Evolutionary conservation across 2,888 invertebrate genomes (phyloP), one percentile per base, ranked within the genome.

Genomic region (Synergus itoensis): DNA sequence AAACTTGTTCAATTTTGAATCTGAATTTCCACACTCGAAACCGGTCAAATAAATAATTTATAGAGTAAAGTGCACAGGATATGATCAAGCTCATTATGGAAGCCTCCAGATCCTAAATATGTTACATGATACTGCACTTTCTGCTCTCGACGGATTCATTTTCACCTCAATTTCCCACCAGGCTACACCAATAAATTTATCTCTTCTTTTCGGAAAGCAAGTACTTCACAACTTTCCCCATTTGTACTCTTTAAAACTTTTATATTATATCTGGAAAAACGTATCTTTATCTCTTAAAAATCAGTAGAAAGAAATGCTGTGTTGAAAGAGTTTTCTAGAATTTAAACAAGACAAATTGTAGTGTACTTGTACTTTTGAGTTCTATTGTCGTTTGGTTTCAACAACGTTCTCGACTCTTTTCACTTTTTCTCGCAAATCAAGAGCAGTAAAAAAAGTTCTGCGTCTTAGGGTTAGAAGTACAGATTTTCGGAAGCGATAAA

Each of bases 371-470:
- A 43, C 11, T 45, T 67, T 9, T 0, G 7, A 67, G 21, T 21
- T 43, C 11, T 18, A 21, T 67, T 43, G 21, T 40, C n/a, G 65
- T 65, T 43, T 65, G n/a, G 12, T 5, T n/a, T 43, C 40, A 5
- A 65, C 41, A 18, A 16, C 41, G 18, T 16, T 65, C n/a, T 21
- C 12, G 21, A 45, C 16, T 67, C 14, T 45, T 67, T 45, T 67
- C 16, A 67, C 45, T 28, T 67, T 67, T 8, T 45, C 67, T 45
- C 21, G 45, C 67, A 45, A 67, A 28, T 67, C 67, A 28, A 67
- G 67, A 67, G 45, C 45, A 16, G 21, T 67, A 11, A 67, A 67
- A 18, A 67, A 67, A 14, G 43, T 45, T 12, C 67, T 12, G 14
- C 14, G 3, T 12, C 45, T 67, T 43, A 28, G 14, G 45, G 12